Conservation (phyloP, 2,113 vertebrate genomes). For the Pithys albifrons region DNA sequence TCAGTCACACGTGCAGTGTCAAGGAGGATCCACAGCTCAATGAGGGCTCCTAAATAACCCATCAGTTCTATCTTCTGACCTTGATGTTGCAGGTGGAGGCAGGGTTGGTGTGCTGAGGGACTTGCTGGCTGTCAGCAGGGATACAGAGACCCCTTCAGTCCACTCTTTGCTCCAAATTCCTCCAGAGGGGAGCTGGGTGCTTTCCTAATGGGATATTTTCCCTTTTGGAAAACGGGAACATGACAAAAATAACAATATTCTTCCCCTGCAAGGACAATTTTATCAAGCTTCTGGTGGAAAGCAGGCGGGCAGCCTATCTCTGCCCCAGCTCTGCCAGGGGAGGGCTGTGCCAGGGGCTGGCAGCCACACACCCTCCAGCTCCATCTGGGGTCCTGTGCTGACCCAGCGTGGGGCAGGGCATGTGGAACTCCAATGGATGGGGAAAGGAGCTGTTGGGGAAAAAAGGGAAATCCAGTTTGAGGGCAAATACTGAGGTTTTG, state of each 20-base stretch:
- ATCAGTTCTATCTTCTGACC: accelerated
- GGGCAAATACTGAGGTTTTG: not conserved
- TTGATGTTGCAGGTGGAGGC: not conserved
- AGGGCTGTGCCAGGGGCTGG: not conserved
- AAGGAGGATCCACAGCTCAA: accelerated
- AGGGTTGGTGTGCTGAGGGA: not conserved
- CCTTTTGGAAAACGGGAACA: not conserved
- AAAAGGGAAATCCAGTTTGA: not conserved
- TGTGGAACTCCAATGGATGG: accelerated
- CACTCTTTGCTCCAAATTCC: not conserved
- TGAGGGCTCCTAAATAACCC: not conserved
- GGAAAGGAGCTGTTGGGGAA: not conserved
- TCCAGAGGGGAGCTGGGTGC: accelerated
- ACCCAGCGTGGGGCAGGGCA: accelerated
- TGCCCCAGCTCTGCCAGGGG: not conserved
- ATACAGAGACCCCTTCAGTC: not conserved
- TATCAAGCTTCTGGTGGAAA: not conserved
- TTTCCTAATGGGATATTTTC: not conserved
- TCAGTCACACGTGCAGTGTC: not conserved
- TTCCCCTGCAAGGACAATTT: not conserved
- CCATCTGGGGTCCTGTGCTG: accelerated
- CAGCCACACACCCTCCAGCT: not conserved
- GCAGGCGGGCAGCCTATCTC: not conserved
- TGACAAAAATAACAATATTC: conserved; percentile 12
- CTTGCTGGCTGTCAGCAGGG: not conserved